A percentile compares a stretch with the other conserved stretches of the same genome.
Conservation (phyloP, 1,140 invertebrate species). For the Drosophila ohnishii region DNA sequence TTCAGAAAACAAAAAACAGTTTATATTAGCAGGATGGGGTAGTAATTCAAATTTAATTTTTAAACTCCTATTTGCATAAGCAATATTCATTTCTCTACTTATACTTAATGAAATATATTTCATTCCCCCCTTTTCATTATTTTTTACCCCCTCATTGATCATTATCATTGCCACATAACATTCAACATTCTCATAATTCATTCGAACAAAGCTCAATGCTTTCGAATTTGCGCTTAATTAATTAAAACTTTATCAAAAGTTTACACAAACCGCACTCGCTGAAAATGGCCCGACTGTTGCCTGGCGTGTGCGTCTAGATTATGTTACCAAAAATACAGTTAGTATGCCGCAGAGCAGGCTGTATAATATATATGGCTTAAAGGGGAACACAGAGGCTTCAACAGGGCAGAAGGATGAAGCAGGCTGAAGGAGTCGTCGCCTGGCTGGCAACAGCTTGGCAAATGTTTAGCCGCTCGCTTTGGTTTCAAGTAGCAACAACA, state of each 20-base stretch:
- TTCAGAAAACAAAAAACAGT: background rate
- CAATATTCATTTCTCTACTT: background rate
- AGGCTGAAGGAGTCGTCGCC: constrained; percentile 10
- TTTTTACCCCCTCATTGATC: constrained; percentile 3
- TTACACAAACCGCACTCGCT: constrained; percentile 19
- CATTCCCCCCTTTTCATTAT: background rate
- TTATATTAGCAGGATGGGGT: background rate
- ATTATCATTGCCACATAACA: background rate
- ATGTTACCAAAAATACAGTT: constrained; percentile 41
- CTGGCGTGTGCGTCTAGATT: constrained; percentile 22
- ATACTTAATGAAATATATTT: background rate
- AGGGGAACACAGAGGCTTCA: background rate
- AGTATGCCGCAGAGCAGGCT: constrained; percentile 31
- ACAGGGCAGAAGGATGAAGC: background rate
- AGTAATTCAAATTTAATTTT: background rate
- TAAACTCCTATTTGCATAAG: background rate
- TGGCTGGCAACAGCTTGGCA: constrained; percentile 65
- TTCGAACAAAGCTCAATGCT: background rate
- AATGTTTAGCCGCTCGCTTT: constrained; percentile 67
- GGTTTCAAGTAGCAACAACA: constrained; percentile 40
- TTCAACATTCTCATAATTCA: constrained; percentile 2
- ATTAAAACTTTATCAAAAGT: constrained; percentile 66
- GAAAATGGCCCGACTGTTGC: constrained; percentile 8
- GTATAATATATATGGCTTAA: constrained; percentile 48
- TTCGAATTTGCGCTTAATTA: constrained; percentile 50